phyloP scores from a whole-genome alignment of 2,888 invertebrate genomes.

The Ctena decussata region DNA sequence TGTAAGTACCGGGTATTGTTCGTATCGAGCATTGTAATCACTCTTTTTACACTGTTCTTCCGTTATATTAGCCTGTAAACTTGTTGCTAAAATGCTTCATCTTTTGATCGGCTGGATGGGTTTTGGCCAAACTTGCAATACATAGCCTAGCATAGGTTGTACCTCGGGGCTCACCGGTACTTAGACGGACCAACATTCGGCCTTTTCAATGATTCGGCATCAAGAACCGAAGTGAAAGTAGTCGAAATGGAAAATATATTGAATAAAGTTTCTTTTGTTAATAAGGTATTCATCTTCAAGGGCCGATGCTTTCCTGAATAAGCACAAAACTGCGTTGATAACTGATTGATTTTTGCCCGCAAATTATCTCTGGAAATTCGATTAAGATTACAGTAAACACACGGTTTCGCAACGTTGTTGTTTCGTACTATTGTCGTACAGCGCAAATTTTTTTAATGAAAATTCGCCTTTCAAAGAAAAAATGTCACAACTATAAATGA shows the following conservation, averaged over 20 bases:
- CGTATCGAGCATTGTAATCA: no score
- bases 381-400: not conserved
- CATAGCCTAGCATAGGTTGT: no score
- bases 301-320: not conserved
- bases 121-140: no score
- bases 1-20: no score
- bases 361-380: not conserved
- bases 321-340: not conserved
- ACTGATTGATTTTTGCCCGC: not conserved
- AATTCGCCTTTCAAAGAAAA: no score
- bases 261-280: constrained; percentile 21
- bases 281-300: constrained; percentile 21
- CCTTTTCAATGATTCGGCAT: not conserved
- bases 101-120: no score
- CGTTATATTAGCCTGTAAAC: no score
- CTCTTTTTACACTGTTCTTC: no score
- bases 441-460: not conserved
- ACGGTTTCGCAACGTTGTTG: not conserved
- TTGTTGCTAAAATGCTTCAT: no score
- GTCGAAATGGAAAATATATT: not conserved
- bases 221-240: not conserved
- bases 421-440: not conserved
- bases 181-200: no score
- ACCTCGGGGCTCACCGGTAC: no score
- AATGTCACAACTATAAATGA: no score